Evolutionary conservation across 2,888 invertebrate species (phyloP).

Genomic region (Tachina fera): DNA sequence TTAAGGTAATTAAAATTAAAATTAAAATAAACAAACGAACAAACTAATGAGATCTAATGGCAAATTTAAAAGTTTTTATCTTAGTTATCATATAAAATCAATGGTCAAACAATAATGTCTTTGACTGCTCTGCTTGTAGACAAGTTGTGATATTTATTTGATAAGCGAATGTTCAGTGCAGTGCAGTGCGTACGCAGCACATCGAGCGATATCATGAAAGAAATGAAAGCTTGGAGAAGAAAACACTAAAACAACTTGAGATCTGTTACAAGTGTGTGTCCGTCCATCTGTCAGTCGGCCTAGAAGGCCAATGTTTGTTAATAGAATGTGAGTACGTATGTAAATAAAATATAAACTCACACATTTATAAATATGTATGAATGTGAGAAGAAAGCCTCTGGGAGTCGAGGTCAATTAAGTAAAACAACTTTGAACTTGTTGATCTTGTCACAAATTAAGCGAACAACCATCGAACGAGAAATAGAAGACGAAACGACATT

Average conservation of each 20-base stretch:
- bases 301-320: constrained; percentile 7
- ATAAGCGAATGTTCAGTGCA: constrained; percentile 29
- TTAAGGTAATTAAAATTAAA: too few species aligned
- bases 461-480: constrained; percentile 74
- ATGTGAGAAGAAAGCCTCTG: constrained; percentile 73
- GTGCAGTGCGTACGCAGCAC: constrained; percentile 3
- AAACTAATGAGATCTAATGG: too few species aligned
- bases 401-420: constrained; percentile 83
- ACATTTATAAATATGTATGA: constrained; percentile 8
- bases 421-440: constrained; percentile 83
- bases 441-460: constrained; percentile 83
- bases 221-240: not conserved
- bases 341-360: not conserved
- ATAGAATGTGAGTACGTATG: not conserved
- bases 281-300: not conserved
- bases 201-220: not conserved
- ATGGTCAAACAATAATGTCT: not conserved
- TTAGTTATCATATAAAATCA: not conserved
- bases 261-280: constrained; percentile 52
- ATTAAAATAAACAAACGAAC: too few species aligned
- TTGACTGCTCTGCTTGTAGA: constrained; percentile 16
- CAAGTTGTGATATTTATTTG: not conserved
- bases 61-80: too few species aligned
- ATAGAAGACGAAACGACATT: not conserved
- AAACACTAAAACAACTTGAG: constrained; percentile 1